A percentile compares a stretch with the other conserved stretches of the same genome.
Conservation (phyloP, 1,140 invertebrate genomes). For the Wasmannia auropunctata region DNA sequence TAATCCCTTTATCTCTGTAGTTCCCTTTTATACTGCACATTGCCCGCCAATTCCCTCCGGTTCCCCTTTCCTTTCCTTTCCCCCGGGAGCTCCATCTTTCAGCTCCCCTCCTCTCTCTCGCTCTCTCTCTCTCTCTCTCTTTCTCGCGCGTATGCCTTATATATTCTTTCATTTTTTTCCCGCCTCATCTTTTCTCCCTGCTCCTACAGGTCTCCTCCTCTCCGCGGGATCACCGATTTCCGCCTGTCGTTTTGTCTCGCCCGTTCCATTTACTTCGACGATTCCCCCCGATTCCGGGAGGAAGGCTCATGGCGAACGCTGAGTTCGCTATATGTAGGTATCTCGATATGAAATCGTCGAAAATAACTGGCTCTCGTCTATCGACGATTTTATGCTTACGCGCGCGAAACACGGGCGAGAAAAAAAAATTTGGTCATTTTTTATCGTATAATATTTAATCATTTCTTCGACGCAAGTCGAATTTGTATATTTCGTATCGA, state of each 20-base stretch:
- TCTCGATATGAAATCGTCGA: constrained; percentile 2
- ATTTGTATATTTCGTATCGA: no score
- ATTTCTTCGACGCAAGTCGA: not conserved
- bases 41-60: constrained; percentile 22
- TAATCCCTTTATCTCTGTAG: constrained; percentile 61
- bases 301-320: not conserved
- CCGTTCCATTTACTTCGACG: constrained; percentile 43
- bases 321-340: no score
- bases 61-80: not conserved
- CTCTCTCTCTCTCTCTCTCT: not conserved
- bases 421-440: no score
- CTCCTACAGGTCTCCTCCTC: not conserved
- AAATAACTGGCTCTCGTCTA: not conserved
- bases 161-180: not conserved
- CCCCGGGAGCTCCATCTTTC: no score
- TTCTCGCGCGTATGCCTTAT: no score
- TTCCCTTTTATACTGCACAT: constrained; percentile 48
- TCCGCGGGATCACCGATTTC: constrained; percentile 15
- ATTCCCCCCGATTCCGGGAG: not conserved
- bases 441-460: no score
- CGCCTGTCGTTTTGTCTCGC: constrained; percentile 35
- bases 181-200: not conserved
- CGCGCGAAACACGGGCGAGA: not conserved
- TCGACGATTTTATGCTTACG: not conserved
- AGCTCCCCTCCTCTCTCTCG: not conserved